These are phyloP conservation scores for Naso thynnoides DNA, from an alignment of 2,797 vertebrate genomes.

Conservation along the genomic window DNA sequence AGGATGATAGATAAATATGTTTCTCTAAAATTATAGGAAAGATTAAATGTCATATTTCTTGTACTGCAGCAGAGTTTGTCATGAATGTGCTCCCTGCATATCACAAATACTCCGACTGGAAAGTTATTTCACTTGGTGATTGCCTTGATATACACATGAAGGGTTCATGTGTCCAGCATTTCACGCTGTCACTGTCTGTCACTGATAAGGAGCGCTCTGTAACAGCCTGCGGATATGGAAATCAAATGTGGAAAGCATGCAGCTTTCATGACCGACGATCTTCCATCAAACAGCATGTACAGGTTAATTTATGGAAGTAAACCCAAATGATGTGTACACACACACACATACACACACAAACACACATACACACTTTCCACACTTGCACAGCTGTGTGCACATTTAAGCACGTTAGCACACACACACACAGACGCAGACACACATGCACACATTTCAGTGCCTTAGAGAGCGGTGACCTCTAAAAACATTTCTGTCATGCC, in stretches of 20 bases:
- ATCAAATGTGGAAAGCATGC: conserved; percentile 25
- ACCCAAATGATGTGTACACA: not conserved
- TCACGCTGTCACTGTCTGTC: conserved; percentile 2
- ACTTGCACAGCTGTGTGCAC: conserved; percentile 13
- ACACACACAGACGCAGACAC: not conserved
- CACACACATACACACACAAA: conserved; percentile 1
- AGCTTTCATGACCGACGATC: conserved; percentile 31
- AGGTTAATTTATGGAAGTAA: conserved; percentile 22
- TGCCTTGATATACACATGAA: not conserved
- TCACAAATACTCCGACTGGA: conserved; percentile 3
- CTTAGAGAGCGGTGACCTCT: conserved; percentile 28
- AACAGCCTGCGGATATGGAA: conserved; percentile 24
- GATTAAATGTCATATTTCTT: not conserved
- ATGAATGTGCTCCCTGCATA: not conserved
- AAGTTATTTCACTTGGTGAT: conserved; percentile 10
- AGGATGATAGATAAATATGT: not conserved
- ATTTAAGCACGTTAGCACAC: conserved; percentile 18
- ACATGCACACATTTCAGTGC: conserved; percentile 15
- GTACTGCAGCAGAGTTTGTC: not conserved
- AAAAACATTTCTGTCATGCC: conserved; percentile 60
- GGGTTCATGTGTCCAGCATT: not conserved
- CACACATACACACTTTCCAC: conserved; percentile 6
- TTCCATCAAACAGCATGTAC: conserved; percentile 7
- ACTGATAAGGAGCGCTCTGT: not conserved
- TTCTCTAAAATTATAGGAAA: not conserved